These are phyloP conservation scores for Melanotaenia maccullochi DNA, from an alignment of 2,797 vertebrate species.

Conservation along the genomic window DNA sequence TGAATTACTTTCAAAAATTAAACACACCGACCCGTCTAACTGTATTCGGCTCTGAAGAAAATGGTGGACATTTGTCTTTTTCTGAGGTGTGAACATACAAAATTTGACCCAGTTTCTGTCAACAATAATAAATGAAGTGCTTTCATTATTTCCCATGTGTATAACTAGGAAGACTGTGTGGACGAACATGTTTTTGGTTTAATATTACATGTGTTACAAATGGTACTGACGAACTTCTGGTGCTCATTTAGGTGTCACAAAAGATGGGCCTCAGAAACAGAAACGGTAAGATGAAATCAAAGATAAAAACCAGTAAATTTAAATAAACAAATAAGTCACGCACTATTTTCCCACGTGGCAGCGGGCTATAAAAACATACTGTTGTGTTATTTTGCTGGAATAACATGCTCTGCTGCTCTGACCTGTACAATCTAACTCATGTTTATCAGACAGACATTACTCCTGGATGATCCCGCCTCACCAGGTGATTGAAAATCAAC, in stretches of 20 bases:
- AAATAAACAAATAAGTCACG: not conserved
- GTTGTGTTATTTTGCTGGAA: not conserved
- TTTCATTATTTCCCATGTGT: not conserved
- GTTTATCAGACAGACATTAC: conserved; percentile 45
- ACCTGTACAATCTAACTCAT: not conserved
- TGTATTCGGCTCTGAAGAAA: not conserved
- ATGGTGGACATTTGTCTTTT: not conserved
- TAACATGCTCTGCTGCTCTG: not conserved
- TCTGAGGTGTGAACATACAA: too few relatives aligned
- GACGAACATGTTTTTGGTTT: not conserved
- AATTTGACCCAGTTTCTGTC: too few relatives aligned
- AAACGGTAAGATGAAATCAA: conserved; percentile 34
- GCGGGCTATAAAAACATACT: too few relatives aligned
- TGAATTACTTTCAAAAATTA: too few relatives aligned
- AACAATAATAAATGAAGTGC: not conserved
- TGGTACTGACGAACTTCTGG: not conserved
- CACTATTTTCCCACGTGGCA: too few relatives aligned
- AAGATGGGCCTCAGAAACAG: conserved; percentile 22
- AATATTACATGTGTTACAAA: not conserved
- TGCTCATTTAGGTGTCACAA: conserved; percentile 35
- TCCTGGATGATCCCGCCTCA: conserved; percentile 18
- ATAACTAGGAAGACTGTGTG: not conserved
- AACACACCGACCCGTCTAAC: too few relatives aligned
- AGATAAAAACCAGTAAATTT: not conserved
- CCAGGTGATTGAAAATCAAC: conserved; percentile 49